These are phyloP conservation scores for Dendrocincla fuliginosa DNA, from an alignment of 2,797 vertebrate species.

Conservation along the genomic window DNA sequence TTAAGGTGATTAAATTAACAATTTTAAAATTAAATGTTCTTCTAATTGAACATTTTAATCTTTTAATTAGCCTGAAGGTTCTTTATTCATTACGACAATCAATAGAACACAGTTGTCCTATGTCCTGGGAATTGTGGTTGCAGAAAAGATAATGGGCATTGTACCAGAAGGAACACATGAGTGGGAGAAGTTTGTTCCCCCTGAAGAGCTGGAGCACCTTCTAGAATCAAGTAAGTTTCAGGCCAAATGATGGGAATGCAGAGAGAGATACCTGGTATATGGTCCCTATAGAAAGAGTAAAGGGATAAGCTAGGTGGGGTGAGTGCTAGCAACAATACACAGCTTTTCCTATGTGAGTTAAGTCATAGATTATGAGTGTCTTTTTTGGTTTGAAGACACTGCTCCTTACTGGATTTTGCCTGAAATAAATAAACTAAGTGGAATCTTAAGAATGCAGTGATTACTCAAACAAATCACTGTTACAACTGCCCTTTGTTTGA, in stretches of 20 bases:
- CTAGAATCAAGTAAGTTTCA: constrained; percentile 89
- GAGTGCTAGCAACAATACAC: background rate
- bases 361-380: background rate
- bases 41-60: constrained; percentile 29
- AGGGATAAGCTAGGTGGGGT: background rate
- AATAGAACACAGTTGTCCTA: constrained; percentile 94
- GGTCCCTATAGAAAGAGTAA: background rate
- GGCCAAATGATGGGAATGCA: background rate
- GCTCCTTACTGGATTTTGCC: background rate
- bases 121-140: constrained; percentile 85
- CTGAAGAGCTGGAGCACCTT: constrained; percentile 86
- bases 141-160: constrained; percentile 88
- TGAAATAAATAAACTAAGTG: background rate
- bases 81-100: constrained; percentile 94
- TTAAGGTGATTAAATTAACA: background rate
- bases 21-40: background rate
- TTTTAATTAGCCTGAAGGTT: constrained; percentile 87
- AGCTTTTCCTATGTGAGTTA: background rate
- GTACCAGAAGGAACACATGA: constrained; percentile 92
- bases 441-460: background rate
- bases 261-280: background rate
- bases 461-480: background rate
- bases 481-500: background rate
- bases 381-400: background rate
- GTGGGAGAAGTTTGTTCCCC: constrained; percentile 95